Percentiles rank a stretch among this genome's conserved stretches.
Evolutionary conservation across 2,797 vertebrate species (phyloP).

Genomic region (Phrynocephalus guinanensis): DNA sequence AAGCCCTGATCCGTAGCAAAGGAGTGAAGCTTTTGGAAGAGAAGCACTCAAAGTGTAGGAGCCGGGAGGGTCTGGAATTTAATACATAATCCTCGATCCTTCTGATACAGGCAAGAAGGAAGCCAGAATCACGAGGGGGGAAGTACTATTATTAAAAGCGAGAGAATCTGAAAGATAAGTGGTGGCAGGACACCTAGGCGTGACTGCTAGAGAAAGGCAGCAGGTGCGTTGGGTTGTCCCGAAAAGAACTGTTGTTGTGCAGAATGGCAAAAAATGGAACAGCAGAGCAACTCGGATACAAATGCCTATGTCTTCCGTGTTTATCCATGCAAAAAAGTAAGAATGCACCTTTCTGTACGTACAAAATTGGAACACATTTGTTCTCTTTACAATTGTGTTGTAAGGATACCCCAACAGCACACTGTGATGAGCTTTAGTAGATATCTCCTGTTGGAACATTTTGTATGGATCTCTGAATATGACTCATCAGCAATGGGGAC

Average conservation of each 20-base stretch:
- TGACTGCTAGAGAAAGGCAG: background rate
- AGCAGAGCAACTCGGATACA: background rate
- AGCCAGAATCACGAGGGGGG: background rate
- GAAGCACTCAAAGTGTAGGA: background rate
- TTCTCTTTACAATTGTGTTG: background rate
- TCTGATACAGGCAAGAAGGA: background rate
- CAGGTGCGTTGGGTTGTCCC: background rate
- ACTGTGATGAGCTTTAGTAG: background rate
- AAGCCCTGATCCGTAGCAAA: background rate
- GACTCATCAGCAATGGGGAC: too few species aligned
- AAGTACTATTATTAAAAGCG: background rate
- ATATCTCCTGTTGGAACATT: background rate
- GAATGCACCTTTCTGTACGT: background rate
- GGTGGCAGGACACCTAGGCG: background rate
- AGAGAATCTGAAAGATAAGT: background rate
- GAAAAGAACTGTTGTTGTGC: background rate
- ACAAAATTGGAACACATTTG: background rate
- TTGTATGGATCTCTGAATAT: background rate
- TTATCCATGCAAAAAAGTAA: background rate
- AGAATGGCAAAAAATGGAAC: background rate
- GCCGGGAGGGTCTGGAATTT: too few species aligned
- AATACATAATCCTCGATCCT: background rate
- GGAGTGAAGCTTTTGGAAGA: background rate
- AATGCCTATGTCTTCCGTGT: background rate
- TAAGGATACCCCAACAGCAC: background rate